Evolutionary conservation across 2,888 invertebrate species (phyloP), one percentile per base, ranked within the genome.

Genomic region (Rotaria socialis): DNA sequence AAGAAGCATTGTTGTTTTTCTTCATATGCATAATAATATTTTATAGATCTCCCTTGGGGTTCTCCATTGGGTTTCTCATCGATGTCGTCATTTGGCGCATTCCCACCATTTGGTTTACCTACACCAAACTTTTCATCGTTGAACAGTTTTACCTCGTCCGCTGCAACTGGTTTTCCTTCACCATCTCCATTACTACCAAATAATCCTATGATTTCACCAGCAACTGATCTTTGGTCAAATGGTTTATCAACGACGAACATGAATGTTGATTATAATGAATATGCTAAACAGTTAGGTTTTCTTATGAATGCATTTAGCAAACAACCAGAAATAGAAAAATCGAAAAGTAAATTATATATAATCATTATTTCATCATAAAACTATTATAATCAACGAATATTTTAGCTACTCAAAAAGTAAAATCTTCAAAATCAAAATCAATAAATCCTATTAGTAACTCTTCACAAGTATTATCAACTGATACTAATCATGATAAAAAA

Each of bases 261-360:
- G 16, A 80, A 80, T 47, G n/a, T 80, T 22, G 80, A 80, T 47
- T 80, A 80, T 47, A 80, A 80, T 80, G 80, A 80, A 47, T 80
- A 80, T 47, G 80, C 80, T n/a, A 80, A 80, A 80, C 80, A 80
- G 47, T 80, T 80, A 80, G 47, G 47, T 80, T 80, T 47, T 14
- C 47, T 80, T 47, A 80, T 80, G 80, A 80, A 47, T 47, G 47
- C 24, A 80, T 80, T 80, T 47, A 80, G 8, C 8, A 47, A 80
- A 10, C 80, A 80, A n/a, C 24, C 43, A 24, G 75, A 75, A 43
- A 10, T 14, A 6, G 35, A 35, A 7, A 67, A 67, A 80, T 80
- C 80, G 4, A 47, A 80, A 47, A 47, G 80, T 47, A 43, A n/a
- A 80, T 10, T 6, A 47, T 43, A 7, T 24, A 11, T 50, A 8